phyloP scores from a whole-genome alignment of 2,888 invertebrate genomes.

The Catocala fraxini region DNA sequence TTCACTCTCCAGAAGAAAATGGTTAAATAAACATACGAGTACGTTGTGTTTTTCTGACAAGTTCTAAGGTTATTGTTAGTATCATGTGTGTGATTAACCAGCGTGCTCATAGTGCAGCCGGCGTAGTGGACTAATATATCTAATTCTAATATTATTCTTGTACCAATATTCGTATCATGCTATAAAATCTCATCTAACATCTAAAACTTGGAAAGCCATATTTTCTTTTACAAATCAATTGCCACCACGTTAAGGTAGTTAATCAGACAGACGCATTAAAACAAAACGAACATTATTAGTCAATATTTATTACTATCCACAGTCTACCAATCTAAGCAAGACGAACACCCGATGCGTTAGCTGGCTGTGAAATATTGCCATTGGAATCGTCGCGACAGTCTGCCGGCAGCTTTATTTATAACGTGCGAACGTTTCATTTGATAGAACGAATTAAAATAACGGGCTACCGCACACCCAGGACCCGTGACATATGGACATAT shows the following conservation, averaged over 20 bases:
- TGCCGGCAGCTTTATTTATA: slow-evolving; percentile 79
- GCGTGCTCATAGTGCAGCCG: too few relatives aligned
- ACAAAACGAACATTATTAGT: not conserved
- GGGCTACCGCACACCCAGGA: slow-evolving; percentile 48
- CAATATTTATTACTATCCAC: slow-evolving; percentile 33
- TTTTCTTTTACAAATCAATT: too few relatives aligned
- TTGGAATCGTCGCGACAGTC: slow-evolving; percentile 80
- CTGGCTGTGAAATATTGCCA: slow-evolving; percentile 82
- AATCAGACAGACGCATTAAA: not conserved
- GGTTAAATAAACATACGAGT: too few relatives aligned
- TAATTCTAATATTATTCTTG: too few relatives aligned
- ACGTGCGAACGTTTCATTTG: slow-evolving; percentile 74
- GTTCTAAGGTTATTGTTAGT: too few relatives aligned
- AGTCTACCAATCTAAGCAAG: slow-evolving; percentile 37
- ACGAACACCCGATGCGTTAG: slow-evolving; percentile 68
- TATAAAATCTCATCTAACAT: too few relatives aligned
- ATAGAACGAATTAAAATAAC: slow-evolving; percentile 72
- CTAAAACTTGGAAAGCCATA: too few relatives aligned
- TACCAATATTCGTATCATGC: too few relatives aligned
- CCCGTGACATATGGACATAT: slow-evolving; percentile 63
- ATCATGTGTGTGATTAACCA: too few relatives aligned
- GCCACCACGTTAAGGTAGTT: slow-evolving; percentile 5
- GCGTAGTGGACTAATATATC: too few relatives aligned
- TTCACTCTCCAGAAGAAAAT: too few relatives aligned
- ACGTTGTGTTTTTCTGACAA: too few relatives aligned